Evolutionary conservation across 1,140 invertebrate species (phyloP).

Genomic region (Apis florea): DNA sequence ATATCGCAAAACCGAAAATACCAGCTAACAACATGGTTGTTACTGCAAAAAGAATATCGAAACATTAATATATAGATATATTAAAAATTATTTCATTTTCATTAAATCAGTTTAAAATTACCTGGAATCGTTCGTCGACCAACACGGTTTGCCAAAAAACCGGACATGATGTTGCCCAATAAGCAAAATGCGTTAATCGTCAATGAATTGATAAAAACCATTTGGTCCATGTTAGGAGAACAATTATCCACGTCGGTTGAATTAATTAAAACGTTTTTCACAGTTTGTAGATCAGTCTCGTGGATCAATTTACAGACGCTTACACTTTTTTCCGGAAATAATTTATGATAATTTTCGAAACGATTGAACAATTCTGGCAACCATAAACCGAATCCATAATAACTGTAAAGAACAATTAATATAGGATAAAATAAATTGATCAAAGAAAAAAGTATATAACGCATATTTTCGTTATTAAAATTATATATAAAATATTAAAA

Average conservation of each 20-base stretch:
- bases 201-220: slow-evolving; percentile 79
- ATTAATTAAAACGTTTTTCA: neutral
- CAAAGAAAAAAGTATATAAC: too few species aligned
- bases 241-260: slow-evolving; percentile 33
- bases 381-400: slow-evolving; percentile 87
- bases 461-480: too few species aligned
- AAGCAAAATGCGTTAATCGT: slow-evolving; percentile 79
- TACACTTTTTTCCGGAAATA: slow-evolving; percentile 77
- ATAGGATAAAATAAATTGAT: too few species aligned
- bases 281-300: neutral
- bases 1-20: slow-evolving; percentile 77
- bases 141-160: slow-evolving; percentile 72
- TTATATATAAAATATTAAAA: too few species aligned
- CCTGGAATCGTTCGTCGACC: slow-evolving; percentile 69
- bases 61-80: neutral
- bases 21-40: slow-evolving; percentile 80
- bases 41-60: slow-evolving; percentile 65
- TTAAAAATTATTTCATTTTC: neutral
- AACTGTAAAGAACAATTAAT: slow-evolving; percentile 75
- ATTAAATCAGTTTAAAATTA: slow-evolving; percentile 19
- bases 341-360: slow-evolving; percentile 78
- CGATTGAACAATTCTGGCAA: slow-evolving; percentile 85
- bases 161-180: slow-evolving; percentile 77
- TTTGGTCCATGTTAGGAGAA: slow-evolving; percentile 65
- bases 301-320: slow-evolving; percentile 79